These are phyloP conservation scores for Zoanthus sociatus DNA, from an alignment of 92 coral and sea anemone genomes.

Conservation along the genomic window DNA sequence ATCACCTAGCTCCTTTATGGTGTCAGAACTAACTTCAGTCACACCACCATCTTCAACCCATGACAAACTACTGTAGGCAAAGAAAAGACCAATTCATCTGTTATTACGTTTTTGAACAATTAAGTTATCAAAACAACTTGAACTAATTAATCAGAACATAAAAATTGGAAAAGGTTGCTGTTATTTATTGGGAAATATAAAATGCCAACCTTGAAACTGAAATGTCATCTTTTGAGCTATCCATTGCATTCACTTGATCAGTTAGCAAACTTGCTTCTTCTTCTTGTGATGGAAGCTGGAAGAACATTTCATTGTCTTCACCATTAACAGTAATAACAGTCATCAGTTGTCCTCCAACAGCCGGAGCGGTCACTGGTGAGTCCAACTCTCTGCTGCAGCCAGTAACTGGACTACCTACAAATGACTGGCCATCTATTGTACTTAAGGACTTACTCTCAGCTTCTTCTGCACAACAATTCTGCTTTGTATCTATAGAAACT, in stretches of 20 bases:
- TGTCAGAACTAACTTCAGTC: not conserved
- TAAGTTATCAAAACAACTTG: not conserved
- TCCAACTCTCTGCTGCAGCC: not conserved
- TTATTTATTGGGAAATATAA: not conserved
- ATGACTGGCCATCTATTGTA: not conserved
- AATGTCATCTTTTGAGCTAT: constrained; percentile 71
- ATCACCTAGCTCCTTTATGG: constrained; percentile 22
- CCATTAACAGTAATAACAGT: not conserved
- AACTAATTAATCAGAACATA: not conserved
- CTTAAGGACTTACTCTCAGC: not conserved
- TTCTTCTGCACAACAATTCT: not conserved
- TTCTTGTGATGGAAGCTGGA: constrained; percentile 6
- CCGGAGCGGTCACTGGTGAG: constrained; percentile 2
- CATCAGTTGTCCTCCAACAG: not conserved
- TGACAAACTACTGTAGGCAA: constrained; percentile 58
- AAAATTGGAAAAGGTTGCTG: not conserved
- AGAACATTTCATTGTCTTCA: constrained; percentile 6
- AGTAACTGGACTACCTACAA: not conserved
- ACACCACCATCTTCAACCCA: constrained; percentile 72
- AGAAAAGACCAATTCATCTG: not conserved
- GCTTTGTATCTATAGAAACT: not conserved
- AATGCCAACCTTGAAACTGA: constrained; percentile 88
- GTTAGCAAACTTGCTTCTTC: constrained; percentile 3
- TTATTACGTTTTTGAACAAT: not conserved
- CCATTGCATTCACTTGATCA: constrained; percentile 57